Evolutionary conservation across 2,888 invertebrate species (phyloP).

Genomic region (Drosophila kambysellisi): DNA sequence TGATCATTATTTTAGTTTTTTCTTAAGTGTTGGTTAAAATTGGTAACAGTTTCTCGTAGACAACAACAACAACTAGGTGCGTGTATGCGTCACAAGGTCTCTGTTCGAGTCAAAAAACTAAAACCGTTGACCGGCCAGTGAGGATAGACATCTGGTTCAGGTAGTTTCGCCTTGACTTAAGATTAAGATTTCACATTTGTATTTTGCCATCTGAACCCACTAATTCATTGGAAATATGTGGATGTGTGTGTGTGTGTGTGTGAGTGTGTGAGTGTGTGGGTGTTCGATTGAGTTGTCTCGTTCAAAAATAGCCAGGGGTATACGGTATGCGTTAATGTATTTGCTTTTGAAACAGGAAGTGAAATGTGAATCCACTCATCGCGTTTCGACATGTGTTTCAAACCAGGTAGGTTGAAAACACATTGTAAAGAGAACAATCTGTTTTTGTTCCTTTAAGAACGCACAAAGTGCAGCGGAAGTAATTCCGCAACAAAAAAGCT

Average conservation of each 20-base stretch:
- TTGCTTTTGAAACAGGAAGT: slow-evolving; percentile 59
- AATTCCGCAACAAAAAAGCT: slow-evolving; percentile 33
- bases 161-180: slow-evolving; percentile 75
- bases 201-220: slow-evolving; percentile 40
- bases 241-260: background rate
- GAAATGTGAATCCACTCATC: slow-evolving; percentile 60
- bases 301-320: slow-evolving; percentile 59
- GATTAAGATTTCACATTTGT: slow-evolving; percentile 54
- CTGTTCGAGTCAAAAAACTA: slow-evolving; percentile 3
- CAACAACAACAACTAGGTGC: slow-evolving; percentile 1
- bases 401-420: slow-evolving; percentile 36
- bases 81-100: slow-evolving; percentile 54
- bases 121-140: slow-evolving; percentile 41
- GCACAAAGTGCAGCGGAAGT: slow-evolving; percentile 51
- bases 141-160: slow-evolving; percentile 47
- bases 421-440: slow-evolving; percentile 13
- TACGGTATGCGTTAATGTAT: background rate
- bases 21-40: slow-evolving; percentile 9
- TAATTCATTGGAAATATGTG: slow-evolving; percentile 31
- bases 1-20: slow-evolving; percentile 5
- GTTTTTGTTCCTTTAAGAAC: slow-evolving; percentile 21
- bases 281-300: slow-evolving; percentile 59
- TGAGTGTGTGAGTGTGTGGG: slow-evolving; percentile 13
- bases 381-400: slow-evolving; percentile 31
- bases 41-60: slow-evolving; percentile 20